phyloP scores from a whole-genome alignment of 2,888 invertebrate species.

The Acrobasis suavella region DNA sequence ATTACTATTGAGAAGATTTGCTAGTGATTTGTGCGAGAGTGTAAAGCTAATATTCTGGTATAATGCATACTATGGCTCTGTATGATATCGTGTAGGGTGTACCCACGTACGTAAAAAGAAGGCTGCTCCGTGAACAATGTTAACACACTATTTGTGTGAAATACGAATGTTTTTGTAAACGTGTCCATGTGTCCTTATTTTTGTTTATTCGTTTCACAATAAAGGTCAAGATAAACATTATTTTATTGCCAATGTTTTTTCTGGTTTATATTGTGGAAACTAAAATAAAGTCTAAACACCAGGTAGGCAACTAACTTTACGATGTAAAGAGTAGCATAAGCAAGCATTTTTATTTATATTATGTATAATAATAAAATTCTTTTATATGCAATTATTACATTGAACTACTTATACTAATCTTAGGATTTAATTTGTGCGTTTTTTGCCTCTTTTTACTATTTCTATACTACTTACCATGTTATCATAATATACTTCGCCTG shows the following conservation, averaged over 20 bases:
- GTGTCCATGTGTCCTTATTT: neutral
- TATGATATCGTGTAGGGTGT: neutral
- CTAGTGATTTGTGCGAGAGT: too few relatives aligned
- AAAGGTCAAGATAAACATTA: neutral
- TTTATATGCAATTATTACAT: too few relatives aligned
- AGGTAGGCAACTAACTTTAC: too few relatives aligned
- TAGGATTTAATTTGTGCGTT: too few relatives aligned
- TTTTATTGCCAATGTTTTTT: neutral
- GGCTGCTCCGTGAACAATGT: neutral
- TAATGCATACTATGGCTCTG: neutral
- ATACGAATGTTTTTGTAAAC: neutral
- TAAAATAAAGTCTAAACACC: neutral
- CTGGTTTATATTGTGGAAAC: neutral
- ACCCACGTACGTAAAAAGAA: neutral
- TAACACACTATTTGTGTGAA: constrained; percentile 3
- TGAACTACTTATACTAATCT: too few relatives aligned
- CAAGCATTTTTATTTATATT: too few relatives aligned
- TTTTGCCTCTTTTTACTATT: too few relatives aligned
- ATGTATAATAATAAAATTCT: too few relatives aligned
- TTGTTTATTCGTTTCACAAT: neutral
- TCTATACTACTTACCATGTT: too few relatives aligned
- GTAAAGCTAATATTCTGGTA: neutral
- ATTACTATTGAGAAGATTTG: too few relatives aligned
- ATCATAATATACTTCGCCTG: too few relatives aligned
- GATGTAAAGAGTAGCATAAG: too few relatives aligned